Conservation (phyloP, 2,888 invertebrate species). For the Dicycla oo region DNA sequence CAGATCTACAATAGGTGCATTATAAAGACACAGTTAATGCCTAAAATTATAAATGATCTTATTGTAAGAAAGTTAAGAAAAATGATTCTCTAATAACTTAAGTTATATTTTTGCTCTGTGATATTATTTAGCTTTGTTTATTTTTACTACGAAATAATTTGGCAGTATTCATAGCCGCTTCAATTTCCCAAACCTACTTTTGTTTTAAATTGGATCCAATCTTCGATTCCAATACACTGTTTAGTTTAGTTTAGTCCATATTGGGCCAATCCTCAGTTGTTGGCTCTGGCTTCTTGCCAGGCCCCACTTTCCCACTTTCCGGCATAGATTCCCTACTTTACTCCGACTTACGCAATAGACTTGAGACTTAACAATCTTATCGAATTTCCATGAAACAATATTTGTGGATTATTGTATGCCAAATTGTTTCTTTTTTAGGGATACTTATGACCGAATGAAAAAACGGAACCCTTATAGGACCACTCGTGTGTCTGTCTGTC, state of each 20-base stretch:
- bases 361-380: constrained; percentile 29
- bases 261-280: constrained; percentile 25
- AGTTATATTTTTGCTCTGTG: not conserved
- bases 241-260: constrained; percentile 28
- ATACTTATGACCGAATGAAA: no score
- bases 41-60: not conserved
- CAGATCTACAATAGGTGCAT: no score
- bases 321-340: constrained; percentile 17
- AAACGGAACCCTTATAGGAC: no score
- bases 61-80: not conserved
- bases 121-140: not conserved
- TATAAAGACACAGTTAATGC: not conserved
- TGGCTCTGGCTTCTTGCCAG: constrained; percentile 38
- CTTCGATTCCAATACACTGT: constrained; percentile 19
- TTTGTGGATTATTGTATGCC: constrained; percentile 14
- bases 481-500: no score
- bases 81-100: not conserved
- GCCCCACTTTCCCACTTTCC: not conserved
- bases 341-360: constrained; percentile 35
- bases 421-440: constrained; percentile 2
- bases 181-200: not conserved
- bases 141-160: constrained; percentile 5
- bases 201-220: constrained; percentile 33
- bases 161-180: constrained; percentile 4
- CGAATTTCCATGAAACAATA: constrained; percentile 34